Percentiles rank a stretch among this genome's conserved stretches.
These are phyloP conservation scores for Plumapathes pennacea DNA, from an alignment of 92 coral and sea anemone species.

Conservation along the genomic window DNA sequence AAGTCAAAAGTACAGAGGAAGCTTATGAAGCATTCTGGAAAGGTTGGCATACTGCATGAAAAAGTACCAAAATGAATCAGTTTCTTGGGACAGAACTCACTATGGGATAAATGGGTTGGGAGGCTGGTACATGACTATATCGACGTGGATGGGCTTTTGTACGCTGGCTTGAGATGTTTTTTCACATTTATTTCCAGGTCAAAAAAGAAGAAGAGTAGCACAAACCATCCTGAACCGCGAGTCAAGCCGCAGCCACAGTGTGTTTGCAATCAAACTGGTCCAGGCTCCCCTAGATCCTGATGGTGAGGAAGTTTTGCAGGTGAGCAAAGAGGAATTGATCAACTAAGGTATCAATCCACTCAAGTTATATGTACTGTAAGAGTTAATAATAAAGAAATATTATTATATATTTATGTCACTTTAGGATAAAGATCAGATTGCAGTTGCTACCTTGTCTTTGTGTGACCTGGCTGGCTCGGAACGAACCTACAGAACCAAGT, in stretches of 20 bases:
- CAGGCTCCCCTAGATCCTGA: slow-evolving; percentile 97
- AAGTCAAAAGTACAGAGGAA: slow-evolving; percentile 94
- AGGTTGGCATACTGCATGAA: slow-evolving; percentile 53
- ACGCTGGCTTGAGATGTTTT: background rate
- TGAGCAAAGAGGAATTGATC: background rate
- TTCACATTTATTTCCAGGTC: slow-evolving; percentile 40
- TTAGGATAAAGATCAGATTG: slow-evolving; percentile 88
- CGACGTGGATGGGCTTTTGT: too few species aligned
- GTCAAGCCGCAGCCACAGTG: slow-evolving; percentile 98
- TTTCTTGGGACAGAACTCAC: too few species aligned
- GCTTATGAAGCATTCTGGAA: slow-evolving; percentile 88
- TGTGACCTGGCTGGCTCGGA: slow-evolving; percentile 99
- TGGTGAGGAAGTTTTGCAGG: slow-evolving; percentile 94
- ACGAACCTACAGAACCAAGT: slow-evolving; percentile 81
- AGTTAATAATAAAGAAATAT: background rate
- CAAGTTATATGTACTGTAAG: background rate
- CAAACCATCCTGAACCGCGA: slow-evolving; percentile 83
- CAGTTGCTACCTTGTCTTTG: slow-evolving; percentile 85
- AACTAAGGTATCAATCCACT: background rate
- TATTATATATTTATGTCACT: too few species aligned
- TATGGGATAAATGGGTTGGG: too few species aligned
- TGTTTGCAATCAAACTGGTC: slow-evolving; percentile 86
- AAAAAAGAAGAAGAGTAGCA: slow-evolving; percentile 91
- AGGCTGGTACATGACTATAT: too few species aligned
- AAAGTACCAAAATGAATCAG: too few species aligned